A percentile compares a stretch with the other conserved stretches of the same genome.
Evolutionary conservation across 1,140 invertebrate species (phyloP).

Genomic region (Coenobita brevimanus): DNA sequence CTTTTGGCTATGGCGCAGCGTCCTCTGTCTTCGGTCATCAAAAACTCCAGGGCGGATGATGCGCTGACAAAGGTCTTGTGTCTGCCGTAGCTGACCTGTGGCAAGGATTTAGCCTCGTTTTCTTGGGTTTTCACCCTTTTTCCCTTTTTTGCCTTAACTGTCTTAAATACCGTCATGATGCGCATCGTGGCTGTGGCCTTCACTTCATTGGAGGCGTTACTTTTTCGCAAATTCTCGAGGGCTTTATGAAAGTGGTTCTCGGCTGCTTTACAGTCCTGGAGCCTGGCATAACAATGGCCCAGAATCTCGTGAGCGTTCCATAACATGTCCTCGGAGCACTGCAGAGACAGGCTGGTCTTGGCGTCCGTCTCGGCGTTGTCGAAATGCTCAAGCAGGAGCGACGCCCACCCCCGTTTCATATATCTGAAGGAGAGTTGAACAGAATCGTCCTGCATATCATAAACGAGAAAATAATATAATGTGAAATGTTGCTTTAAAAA

Average conservation of each 20-base stretch:
- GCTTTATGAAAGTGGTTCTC: constrained; percentile 49
- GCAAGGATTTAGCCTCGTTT: not conserved
- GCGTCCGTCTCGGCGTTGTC: constrained; percentile 45
- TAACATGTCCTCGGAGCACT: constrained; percentile 38
- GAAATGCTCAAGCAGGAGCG: constrained; percentile 57
- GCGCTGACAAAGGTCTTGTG: constrained; percentile 49
- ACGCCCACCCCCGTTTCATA: constrained; percentile 66
- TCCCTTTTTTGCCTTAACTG: constrained; percentile 49
- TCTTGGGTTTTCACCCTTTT: not conserved
- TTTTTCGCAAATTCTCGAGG: constrained; percentile 53
- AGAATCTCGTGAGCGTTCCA: constrained; percentile 65
- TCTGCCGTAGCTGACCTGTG: constrained; percentile 41
- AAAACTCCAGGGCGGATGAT: constrained; percentile 50
- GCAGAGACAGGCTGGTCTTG: constrained; percentile 40
- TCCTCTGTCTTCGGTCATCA: constrained; percentile 43
- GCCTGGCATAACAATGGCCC: constrained; percentile 41
- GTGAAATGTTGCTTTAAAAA: too few species aligned
- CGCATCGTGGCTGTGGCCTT: constrained; percentile 40
- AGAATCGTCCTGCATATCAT: too few species aligned
- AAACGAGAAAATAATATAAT: too few species aligned
- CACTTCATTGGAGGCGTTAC: constrained; percentile 35
- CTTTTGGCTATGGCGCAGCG: constrained; percentile 62
- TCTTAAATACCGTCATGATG: constrained; percentile 59
- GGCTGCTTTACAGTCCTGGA: constrained; percentile 41
- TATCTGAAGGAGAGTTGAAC: too few species aligned